Evolutionary conservation across 2,888 invertebrate genomes (phyloP), one percentile per base, ranked within the genome.

Genomic region (Atrina japonica): DNA sequence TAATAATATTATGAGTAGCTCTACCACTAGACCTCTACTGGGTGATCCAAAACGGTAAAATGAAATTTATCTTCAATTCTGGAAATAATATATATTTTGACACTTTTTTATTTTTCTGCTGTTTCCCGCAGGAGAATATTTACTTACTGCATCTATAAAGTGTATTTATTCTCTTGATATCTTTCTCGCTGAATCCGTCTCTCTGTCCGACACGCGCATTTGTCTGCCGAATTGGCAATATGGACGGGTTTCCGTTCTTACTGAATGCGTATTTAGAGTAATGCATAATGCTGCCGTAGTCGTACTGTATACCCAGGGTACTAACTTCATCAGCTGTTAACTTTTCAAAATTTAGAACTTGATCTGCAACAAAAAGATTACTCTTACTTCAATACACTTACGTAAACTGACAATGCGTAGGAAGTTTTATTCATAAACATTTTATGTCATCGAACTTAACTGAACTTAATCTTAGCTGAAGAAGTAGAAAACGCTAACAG

Each of bases 261-360:
- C 76, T 74, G 73, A 83, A 83, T 29, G 84, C 80, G 56, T 76
- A 77, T 55, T 78, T 80, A 18, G 82, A 81, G 66, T 84, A 84
- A 60, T 84, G 84, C 82, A 84, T 80, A 18, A 83, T 71, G 41
- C 82, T 82, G 1, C 75, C 81, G 29, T 83, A 84, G 67, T 84
- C 84, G 59, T 84, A 84, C 25, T 58, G 66, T n/a, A 78, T 74
- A 5, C 80, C 82, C n/a, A 83, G 66, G 1, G 80, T 82, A 66
- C 81, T 78, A 7, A 75, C 81, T 50, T 81, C 59, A 45, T 50
- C 59, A 0, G 66, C 41, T 21, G 77, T 56, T 14, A 80, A 55
- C 49, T 80, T 81, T 49, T 83, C 81, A 61, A 84, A 84, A 61
- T 84, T 83, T 56, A 70, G 68, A 55, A 71, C 71, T 43, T 78